phyloP scores from a whole-genome alignment of 2,113 vertebrate species.

The Nycticryphes semicollaris region DNA sequence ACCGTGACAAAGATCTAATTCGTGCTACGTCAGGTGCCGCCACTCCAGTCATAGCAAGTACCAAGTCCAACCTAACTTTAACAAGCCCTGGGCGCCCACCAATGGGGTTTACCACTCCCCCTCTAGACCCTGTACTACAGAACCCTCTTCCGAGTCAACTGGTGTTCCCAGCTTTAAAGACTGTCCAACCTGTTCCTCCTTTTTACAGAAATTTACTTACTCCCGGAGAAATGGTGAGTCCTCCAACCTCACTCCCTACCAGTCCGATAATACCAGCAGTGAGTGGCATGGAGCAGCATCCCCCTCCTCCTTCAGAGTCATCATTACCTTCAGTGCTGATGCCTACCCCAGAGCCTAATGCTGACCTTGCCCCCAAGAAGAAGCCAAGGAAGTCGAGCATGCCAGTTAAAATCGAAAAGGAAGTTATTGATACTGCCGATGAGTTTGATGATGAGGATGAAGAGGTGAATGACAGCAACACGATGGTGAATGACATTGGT shows the following conservation, averaged over 20 bases:
- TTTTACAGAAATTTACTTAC: conserved; percentile 97
- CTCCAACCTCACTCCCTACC: conserved; percentile 92
- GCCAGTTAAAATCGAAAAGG: conserved; percentile 99
- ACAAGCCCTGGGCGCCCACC: conserved; percentile 96
- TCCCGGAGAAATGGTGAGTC: conserved; percentile 93
- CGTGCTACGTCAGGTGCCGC: conserved; percentile 88
- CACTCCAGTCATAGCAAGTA: conserved; percentile 95
- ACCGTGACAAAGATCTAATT: conserved; percentile 98
- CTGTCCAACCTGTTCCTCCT: conserved; percentile 96
- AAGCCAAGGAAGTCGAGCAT: conserved; percentile 99
- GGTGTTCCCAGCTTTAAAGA: conserved; percentile 94
- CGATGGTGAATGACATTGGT: conserved; percentile 85
- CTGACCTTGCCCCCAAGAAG: conserved; percentile 94
- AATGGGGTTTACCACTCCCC: conserved; percentile 93
- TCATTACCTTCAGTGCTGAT: conserved; percentile 77
- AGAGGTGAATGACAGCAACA: conserved; percentile 80
- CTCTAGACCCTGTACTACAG: conserved; percentile 91
- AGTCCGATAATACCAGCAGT: conserved; percentile 92
- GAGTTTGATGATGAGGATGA: conserved; percentile 96
- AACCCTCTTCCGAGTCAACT: conserved; percentile 91
- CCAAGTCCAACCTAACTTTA: conserved; percentile 89
- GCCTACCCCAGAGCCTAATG: conserved; percentile 76
- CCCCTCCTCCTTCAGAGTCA: conserved; percentile 82
- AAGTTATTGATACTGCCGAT: conserved; percentile 93
- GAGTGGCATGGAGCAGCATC: conserved; percentile 82